Evolutionary conservation across 92 coral and sea anemone species (phyloP), one percentile per base, ranked within the genome.

Genomic region (Metridium senile): DNA sequence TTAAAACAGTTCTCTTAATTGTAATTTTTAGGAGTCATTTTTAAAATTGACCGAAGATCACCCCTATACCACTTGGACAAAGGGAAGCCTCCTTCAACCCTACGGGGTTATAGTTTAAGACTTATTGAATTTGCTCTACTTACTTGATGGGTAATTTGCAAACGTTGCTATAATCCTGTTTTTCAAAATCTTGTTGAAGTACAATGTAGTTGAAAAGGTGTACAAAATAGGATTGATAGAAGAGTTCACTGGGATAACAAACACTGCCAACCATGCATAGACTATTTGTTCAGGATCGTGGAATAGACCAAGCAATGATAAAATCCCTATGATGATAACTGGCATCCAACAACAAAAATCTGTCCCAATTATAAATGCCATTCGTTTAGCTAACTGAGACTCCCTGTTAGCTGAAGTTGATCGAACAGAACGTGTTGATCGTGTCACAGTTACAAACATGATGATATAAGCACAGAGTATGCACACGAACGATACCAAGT

Each of bases 271-370:
- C 98, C 98, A 94, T 18, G 88, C 98, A 68, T 94, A 94, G 0
- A 81, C 92, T 33, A 76, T 89, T 31, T 83, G 82, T 33, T 79
- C 82, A 57, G 98, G 97, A 70, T 94, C 98, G 34, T 86, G 76
- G 33, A 94, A 86, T 39, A 76, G 62, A 17, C 89, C 94, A 13
- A 78, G 61, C 0, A 94, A n/a, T 0, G 98, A 80, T 35, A 94
- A 57, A 17, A 94, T 75, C 33, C 97, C 89, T 26, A 94, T 86
- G 17, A 94, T 64, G 73, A 94, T 94, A 4, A 94, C 98, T 19
- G 98, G 98, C 90, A 94, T 83, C 98, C 98, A 94, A 19, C 98
- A 94, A 62, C 82, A 66, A 57, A 94, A 89, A 57, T 94, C 98
- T 11, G 98, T 91, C 21, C 83, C 54, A 11, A 88, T 81, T 62